Evolutionary conservation across 2,888 invertebrate species (phyloP).

Genomic region (Orthosia incerta): DNA sequence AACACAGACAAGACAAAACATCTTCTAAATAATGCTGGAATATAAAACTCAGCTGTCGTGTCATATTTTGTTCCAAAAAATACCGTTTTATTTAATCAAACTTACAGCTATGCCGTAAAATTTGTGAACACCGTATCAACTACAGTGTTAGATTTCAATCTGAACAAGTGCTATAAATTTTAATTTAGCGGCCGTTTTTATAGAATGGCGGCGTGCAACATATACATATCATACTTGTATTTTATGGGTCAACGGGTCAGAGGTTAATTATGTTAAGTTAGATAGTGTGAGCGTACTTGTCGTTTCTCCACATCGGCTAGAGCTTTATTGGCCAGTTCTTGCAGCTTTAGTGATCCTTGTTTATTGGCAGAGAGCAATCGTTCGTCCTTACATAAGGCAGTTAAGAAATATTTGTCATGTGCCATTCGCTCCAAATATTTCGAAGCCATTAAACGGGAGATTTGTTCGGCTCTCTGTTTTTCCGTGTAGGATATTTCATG

Average conservation of each 20-base stretch:
- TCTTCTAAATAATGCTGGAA: slow-evolving; percentile 25
- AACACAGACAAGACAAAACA: slow-evolving; percentile 61
- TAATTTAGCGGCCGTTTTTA: slow-evolving; percentile 53
- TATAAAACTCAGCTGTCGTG: slow-evolving; percentile 20
- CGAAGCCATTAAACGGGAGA: too few relatives aligned
- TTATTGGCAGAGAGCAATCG: slow-evolving; percentile 84
- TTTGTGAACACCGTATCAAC: slow-evolving; percentile 36
- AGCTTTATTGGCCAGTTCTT: slow-evolving; percentile 82
- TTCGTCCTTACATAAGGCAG: slow-evolving; percentile 75
- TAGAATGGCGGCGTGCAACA: slow-evolving; percentile 32
- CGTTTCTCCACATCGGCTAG: slow-evolving; percentile 83
- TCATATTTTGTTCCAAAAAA: slow-evolving; percentile 23
- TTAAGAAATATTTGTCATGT: too few relatives aligned
- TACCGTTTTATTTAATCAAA: slow-evolving; percentile 32
- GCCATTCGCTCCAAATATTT: too few relatives aligned
- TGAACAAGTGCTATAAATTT: slow-evolving; percentile 61
- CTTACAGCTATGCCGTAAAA: slow-evolving; percentile 20
- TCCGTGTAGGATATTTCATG: too few relatives aligned
- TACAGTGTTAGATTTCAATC: slow-evolving; percentile 55
- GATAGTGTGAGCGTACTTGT: slow-evolving; percentile 75
- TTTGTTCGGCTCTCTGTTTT: too few relatives aligned
- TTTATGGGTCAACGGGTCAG: slow-evolving; percentile 48
- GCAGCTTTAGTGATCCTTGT: slow-evolving; percentile 80
- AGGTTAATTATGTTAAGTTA: slow-evolving; percentile 42
- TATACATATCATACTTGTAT: too few relatives aligned